Evolutionary conservation across 2,797 vertebrate species (phyloP), one percentile per base, ranked within the genome.

Genomic region (Acanthiza pusilla): DNA sequence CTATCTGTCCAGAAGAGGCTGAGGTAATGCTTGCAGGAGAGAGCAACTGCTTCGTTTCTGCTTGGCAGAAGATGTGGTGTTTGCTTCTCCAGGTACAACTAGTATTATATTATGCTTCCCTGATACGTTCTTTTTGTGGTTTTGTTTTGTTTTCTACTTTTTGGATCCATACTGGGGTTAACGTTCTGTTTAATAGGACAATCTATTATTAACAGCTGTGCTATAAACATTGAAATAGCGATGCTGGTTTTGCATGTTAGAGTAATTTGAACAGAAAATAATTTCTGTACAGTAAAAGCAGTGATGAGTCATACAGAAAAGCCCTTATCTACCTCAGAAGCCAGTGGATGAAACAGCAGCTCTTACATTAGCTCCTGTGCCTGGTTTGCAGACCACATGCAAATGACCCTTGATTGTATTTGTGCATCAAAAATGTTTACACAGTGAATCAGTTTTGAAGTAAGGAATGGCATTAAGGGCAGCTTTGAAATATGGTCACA

Each of bases 11-110:
- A 85, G 70, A 89, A 95, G 54, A 53, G 62, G 66, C 82, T 96
- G 91, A 95, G 79, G 79, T 92, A 94, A 95, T 92, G 92, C 82
- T 93, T 88, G 62, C 57, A 74, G 79, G 58, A 89, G 73, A 85
- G 88, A 89, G 76, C 66, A 88, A 62, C 65, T 72, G 36, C 84
- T 96, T 93, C 54, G 48, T 61, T 95, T 81, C 47, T 92, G 54
- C 75, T 85, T 93, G 89, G 82, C 84, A 92, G 61, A 89, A 85
- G 53, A 74, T 54, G 36, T 34, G 32, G 32, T 47, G 32, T 72
- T 94, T 83, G 68, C 47, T 92, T 10, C 62, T 94, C 65, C 62
- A 66, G 66, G 22, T 51, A 62, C 42, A 89, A 87, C 50, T 12
- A 57, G 12, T 13, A 53, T 75, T 94, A 76, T 84, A 38, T 42